Percentiles rank a stretch among this genome's conserved stretches.
These are phyloP conservation scores for Emydoidea blandingii DNA, from an alignment of 2,797 vertebrate species.

Conservation along the genomic window DNA sequence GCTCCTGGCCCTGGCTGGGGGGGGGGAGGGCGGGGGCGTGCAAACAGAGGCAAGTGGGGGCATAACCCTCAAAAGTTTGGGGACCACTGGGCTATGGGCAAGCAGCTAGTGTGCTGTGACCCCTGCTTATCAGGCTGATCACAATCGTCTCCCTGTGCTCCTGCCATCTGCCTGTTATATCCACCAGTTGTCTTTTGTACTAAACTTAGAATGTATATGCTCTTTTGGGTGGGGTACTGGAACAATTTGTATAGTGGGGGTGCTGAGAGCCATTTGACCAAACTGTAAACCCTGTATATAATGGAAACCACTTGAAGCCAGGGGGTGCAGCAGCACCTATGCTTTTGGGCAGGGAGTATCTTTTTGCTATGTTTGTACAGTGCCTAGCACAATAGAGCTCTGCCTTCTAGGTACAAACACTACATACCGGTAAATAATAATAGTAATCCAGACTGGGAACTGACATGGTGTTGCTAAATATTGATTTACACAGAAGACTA, in stretches of 20 bases:
- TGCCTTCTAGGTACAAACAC: background rate
- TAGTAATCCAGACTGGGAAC: background rate
- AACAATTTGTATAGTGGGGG: too few relatives aligned
- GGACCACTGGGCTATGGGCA: background rate
- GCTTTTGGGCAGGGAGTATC: background rate
- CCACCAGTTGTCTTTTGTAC: background rate
- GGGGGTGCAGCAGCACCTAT: too few relatives aligned
- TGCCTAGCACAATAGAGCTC: background rate
- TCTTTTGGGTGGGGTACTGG: background rate
- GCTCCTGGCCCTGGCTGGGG: too few relatives aligned
- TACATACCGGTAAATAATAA: background rate
- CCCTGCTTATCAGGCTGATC: background rate
- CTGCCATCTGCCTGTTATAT: background rate
- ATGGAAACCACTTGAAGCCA: too few relatives aligned
- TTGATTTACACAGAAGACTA: background rate
- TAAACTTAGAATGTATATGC: background rate
- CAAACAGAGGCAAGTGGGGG: too few relatives aligned
- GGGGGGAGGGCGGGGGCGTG: background rate
- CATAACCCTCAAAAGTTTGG: too few relatives aligned
- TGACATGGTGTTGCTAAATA: background rate
- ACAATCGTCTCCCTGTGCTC: background rate
- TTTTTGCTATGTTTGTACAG: background rate
- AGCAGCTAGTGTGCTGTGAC: background rate
- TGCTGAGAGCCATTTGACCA: too few relatives aligned
- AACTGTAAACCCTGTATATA: too few relatives aligned